Percentiles rank a stretch among this genome's conserved stretches.
Conservation (phyloP, 2,797 vertebrate genomes). For the Corythornis leucogaster region DNA sequence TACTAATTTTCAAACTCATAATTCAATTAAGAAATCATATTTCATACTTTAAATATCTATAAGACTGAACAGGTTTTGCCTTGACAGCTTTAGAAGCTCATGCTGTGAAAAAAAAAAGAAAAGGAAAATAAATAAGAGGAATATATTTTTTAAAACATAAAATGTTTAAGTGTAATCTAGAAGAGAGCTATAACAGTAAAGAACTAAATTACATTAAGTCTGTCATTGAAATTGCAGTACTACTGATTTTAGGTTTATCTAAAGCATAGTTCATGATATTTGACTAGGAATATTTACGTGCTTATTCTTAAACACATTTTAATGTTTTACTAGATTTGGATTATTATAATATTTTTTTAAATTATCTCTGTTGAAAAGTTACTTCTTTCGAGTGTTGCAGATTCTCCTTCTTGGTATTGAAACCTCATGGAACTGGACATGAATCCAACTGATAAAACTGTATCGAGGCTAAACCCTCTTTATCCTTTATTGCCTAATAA, state of each 20-base stretch:
- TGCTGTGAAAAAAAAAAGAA: not conserved
- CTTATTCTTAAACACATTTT: not conserved
- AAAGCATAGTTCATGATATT: not conserved
- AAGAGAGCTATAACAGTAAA: not conserved
- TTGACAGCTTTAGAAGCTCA: not conserved
- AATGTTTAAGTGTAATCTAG: not conserved
- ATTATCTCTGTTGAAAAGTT: not conserved
- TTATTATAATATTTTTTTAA: not conserved
- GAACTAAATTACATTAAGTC: not conserved
- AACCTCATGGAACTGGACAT: not conserved
- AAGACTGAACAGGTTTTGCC: not conserved
- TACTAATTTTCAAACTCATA: not conserved
- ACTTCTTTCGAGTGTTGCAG: not conserved
- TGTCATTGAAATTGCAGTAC: not conserved
- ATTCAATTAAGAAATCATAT: not conserved
- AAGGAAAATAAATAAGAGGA: not conserved
- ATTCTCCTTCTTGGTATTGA: not conserved
- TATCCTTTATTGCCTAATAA: not conserved
- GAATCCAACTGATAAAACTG: not conserved
- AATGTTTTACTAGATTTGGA: not conserved
- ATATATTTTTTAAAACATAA: not conserved
- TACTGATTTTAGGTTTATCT: not conserved
- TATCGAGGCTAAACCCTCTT: not conserved
- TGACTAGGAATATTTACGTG: not conserved
- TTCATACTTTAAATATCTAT: not conserved